phyloP scores from a whole-genome alignment of 2,888 invertebrate genomes.

The Heterodera filipjevi region DNA sequence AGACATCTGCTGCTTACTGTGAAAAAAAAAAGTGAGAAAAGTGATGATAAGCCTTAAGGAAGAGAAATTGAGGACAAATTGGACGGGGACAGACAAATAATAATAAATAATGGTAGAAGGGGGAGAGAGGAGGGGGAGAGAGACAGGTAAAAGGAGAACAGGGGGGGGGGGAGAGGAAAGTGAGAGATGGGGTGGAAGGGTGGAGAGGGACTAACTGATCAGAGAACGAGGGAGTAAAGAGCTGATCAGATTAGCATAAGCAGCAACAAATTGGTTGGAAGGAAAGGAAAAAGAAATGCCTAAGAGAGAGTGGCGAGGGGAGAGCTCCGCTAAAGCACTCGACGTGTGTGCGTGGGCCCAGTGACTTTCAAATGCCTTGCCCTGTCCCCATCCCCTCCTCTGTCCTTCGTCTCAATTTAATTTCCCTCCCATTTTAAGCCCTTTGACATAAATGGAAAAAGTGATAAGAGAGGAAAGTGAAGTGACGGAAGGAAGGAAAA shows the following conservation, averaged over 20 bases:
- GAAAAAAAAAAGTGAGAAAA: no score
- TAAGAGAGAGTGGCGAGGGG: no score
- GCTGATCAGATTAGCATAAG: not conserved
- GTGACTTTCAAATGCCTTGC: not conserved
- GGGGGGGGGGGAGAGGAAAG: no score
- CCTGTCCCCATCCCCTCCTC: not conserved
- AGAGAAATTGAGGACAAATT: not conserved
- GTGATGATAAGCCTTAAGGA: not conserved
- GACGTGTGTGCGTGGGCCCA: not conserved
- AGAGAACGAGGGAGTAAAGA: not conserved
- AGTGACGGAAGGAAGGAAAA: not conserved
- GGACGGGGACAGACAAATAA: no score
- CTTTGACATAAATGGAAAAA: not conserved
- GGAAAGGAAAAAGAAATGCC: no score
- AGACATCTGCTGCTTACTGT: no score
- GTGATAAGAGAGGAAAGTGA: not conserved
- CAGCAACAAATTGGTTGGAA: not conserved
- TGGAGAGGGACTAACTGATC: not conserved
- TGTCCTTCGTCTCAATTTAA: not conserved
- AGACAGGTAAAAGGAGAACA: no score
- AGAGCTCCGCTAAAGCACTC: no score
- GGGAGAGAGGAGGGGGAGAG: no score
- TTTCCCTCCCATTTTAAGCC: not conserved
- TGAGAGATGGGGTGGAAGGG: not conserved
- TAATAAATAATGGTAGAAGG: no score